Conservation (phyloP, 2,797 vertebrate genomes). For the Pelobates cultripes region DNA sequence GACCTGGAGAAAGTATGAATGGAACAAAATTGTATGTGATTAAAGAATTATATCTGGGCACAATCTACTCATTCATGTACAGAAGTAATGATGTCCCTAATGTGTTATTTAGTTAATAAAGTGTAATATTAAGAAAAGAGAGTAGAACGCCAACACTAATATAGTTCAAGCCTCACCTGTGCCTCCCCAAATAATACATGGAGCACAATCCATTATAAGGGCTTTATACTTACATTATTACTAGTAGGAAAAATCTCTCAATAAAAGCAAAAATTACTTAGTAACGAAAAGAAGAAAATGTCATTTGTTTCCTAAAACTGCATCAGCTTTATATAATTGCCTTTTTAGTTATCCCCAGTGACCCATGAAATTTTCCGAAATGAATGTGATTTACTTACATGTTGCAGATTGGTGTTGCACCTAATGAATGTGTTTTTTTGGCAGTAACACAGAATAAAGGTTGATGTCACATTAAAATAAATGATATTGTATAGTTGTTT, state of each 20-base stretch:
- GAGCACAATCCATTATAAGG: neutral
- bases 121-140: too few species aligned
- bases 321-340: constrained; percentile 83
- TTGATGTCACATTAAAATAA: constrained; percentile 55
- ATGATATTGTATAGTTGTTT: constrained; percentile 50
- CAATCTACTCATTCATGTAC: too few species aligned
- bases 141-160: too few species aligned
- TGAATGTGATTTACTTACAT: constrained; percentile 82
- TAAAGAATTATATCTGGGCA: too few species aligned
- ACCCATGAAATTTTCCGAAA: constrained; percentile 84
- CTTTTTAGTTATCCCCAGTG: constrained; percentile 85
- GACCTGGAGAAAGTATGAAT: too few species aligned
- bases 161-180: neutral
- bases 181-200: neutral
- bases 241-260: neutral
- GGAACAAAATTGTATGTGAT: too few species aligned
- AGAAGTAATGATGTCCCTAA: too few species aligned
- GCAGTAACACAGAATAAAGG: constrained; percentile 63
- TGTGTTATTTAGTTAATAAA: too few species aligned
- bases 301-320: constrained; percentile 81
- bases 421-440: constrained; percentile 78
- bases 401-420: constrained; percentile 76
- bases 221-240: neutral
- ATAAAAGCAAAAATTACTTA: neutral
- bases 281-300: constrained; percentile 76